Evolutionary conservation across 2,888 invertebrate species (phyloP), one percentile per base, ranked within the genome.

Genomic region (Catotricha subobsoleta): DNA sequence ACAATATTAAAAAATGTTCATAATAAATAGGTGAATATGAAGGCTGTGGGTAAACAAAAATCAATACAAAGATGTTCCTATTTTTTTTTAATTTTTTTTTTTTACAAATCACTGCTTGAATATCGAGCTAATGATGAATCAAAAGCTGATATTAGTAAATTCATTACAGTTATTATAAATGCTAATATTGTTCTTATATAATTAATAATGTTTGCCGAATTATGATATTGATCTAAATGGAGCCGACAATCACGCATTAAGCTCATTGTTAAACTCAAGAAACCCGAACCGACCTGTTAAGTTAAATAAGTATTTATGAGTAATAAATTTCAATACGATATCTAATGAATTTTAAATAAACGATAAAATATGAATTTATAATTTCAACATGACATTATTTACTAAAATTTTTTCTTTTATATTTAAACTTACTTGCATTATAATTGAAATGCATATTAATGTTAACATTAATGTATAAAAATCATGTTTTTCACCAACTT

Each of bases 341-440:
- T n/a, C 7, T 19, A 37, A 38, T 34, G 19, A 20, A 8, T 19
- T 7, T 9, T 18, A 30, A 30, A 8, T 30, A 30, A 30, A 10
- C 8, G 4, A 33, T 19, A 6, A 33, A 33, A 30, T 7, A 19
- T 20, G 34, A n/a, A n/a, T n/a, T n/a, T n/a, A n/a, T n/a, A n/a
- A n/a, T n/a, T n/a, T n/a, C n/a, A n/a, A n/a, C n/a, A n/a, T n/a
- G n/a, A n/a, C n/a, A n/a, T n/a, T n/a, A n/a, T n/a, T n/a, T n/a
- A n/a, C n/a, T n/a, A n/a, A n/a, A n/a, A n/a, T n/a, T n/a, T n/a
- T n/a, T n/a, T n/a, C n/a, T n/a, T n/a, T n/a, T n/a, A n/a, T n/a
- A n/a, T n/a, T n/a, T n/a, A n/a, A n/a, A n/a, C n/a, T 59, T 63
- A 88, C 87, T 81, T 90, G 90, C 46, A 90, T 64, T 19, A 81